Percentiles rank a stretch among this genome's conserved stretches.
phyloP scores from a whole-genome alignment of 37 sponge, comb jelly and placozoan genomes.

The Lycopodina hypogea region DNA sequence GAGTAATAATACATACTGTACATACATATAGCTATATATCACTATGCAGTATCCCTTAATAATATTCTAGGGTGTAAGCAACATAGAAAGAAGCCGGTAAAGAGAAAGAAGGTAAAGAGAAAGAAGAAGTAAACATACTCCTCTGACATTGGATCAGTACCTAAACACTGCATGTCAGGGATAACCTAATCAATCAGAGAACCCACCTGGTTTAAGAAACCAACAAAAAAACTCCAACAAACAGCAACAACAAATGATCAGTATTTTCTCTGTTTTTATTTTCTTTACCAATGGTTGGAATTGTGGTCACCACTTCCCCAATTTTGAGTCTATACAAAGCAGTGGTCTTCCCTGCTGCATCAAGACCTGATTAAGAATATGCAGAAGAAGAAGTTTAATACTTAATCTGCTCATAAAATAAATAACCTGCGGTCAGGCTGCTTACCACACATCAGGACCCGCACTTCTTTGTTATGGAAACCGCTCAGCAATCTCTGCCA shows the following conservation, averaged over 20 bases:
- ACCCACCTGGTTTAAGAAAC: no score
- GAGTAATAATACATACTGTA: constrained; percentile 31
- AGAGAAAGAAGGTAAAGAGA: no score
- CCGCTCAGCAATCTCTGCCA: constrained; percentile 4
- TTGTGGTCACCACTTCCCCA: constrained; percentile 92
- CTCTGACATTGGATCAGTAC: no score
- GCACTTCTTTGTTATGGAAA: constrained; percentile 26
- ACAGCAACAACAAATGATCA: no score
- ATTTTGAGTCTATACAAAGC: constrained; percentile 84
- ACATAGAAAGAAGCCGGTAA: no score
- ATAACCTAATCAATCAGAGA: no score
- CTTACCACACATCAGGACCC: constrained; percentile 64
- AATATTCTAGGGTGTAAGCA: no score
- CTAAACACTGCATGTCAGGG: no score
- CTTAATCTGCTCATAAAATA: not conserved
- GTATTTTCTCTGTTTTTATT: no score
- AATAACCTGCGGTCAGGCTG: not conserved
- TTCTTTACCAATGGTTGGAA: constrained; percentile 32
- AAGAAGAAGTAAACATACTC: no score
- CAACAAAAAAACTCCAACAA: no score
- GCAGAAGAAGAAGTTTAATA: not conserved
- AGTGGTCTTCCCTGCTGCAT: constrained; percentile 88
- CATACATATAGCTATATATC: constrained; percentile 4
- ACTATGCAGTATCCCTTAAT: no score
- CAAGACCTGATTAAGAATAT: constrained; percentile 48